Conservation (phyloP, 2,113 vertebrate genomes). For the Syngnathus floridae region DNA sequence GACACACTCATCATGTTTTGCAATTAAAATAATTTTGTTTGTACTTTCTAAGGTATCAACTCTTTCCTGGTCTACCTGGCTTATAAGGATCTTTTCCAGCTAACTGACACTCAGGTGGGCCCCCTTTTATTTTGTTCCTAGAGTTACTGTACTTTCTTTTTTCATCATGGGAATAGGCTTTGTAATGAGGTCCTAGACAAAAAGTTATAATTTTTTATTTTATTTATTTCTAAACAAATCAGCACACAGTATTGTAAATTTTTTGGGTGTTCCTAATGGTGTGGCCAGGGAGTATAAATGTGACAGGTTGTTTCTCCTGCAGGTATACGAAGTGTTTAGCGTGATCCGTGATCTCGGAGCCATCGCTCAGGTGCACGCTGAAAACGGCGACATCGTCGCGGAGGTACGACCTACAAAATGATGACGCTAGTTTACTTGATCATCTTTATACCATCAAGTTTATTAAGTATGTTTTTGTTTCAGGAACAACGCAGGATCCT, state of each 20-base stretch:
- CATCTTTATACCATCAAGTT: slow-evolving; percentile 2
- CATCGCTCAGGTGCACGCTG: slow-evolving; percentile 92
- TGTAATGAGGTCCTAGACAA: neutral
- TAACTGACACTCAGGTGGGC: slow-evolving; percentile 89
- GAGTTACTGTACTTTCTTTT: neutral
- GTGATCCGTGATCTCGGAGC: slow-evolving; percentile 94
- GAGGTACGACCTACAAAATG: slow-evolving; percentile 71
- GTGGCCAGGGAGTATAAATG: neutral
- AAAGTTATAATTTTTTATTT: too few relatives aligned
- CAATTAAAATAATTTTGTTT: neutral
- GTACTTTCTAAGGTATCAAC: slow-evolving; percentile 79
- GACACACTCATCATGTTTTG: neutral
- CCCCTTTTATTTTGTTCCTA: neutral
- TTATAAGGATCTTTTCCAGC: slow-evolving; percentile 95
- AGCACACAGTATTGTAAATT: neutral
- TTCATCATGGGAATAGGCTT: neutral
- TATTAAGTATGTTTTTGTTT: slow-evolving; percentile 19
- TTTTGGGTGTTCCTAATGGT: neutral
- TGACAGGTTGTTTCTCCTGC: slow-evolving; percentile 19
- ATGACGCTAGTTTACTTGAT: too few relatives aligned
- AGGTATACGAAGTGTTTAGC: slow-evolving; percentile 96
- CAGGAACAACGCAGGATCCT: slow-evolving; percentile 92
- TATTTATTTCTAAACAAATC: neutral
- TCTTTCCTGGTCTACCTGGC: slow-evolving; percentile 97
- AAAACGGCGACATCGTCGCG: slow-evolving; percentile 94